Evolutionary conservation across 2,797 vertebrate species (phyloP).

Genomic region (Coccyzus lansbergi): DNA sequence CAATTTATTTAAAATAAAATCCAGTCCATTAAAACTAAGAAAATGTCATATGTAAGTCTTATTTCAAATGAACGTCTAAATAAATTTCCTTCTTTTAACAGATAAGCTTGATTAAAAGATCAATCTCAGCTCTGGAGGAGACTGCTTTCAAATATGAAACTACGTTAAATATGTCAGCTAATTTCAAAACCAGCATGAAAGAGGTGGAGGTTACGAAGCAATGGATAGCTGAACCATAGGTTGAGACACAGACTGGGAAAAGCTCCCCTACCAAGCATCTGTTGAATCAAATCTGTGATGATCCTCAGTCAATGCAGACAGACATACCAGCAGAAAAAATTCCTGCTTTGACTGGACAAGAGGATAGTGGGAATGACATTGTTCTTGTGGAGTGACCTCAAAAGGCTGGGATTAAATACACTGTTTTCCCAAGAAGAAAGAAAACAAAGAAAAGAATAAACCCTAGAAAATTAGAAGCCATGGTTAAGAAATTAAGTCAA

Average conservation of each 20-base stretch:
- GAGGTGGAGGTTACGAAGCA: constrained; percentile 65
- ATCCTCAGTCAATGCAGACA: neutral
- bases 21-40: neutral
- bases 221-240: neutral
- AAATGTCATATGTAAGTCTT: neutral
- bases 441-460: constrained; percentile 35
- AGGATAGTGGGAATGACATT: neutral
- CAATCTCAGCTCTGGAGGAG: constrained; percentile 60
- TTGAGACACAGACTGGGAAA: neutral
- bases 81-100: constrained; percentile 46
- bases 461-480: constrained; percentile 4
- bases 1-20: constrained; percentile 1
- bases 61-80: constrained; percentile 3
- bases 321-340: neutral
- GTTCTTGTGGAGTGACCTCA: constrained; percentile 32
- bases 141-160: constrained; percentile 15
- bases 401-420: constrained; percentile 47
- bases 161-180: constrained; percentile 21
- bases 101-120: constrained; percentile 50
- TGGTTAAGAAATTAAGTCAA: constrained; percentile 63
- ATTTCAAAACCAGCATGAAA: constrained; percentile 69
- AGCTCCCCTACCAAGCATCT: neutral
- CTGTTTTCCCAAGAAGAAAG: constrained; percentile 45
- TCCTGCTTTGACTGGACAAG: neutral
- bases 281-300: neutral